phyloP scores from a whole-genome alignment of 2,888 invertebrate species.

The Cenopis cana region DNA sequence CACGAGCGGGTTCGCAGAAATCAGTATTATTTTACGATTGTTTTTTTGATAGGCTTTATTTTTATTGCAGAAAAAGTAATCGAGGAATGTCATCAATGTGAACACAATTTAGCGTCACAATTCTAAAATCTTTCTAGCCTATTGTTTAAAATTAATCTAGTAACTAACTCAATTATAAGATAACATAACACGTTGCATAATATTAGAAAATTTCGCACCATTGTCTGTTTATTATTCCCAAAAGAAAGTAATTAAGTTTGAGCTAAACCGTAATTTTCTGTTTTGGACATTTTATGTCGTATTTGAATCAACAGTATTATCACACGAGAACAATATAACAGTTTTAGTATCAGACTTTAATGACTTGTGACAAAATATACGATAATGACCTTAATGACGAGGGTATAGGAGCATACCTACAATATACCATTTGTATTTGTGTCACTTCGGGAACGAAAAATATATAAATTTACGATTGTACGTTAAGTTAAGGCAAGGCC shows the following conservation, averaged over 20 bases:
- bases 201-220: slow-evolving; percentile 35
- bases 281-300: background rate
- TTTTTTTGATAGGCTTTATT: too few species aligned
- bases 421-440: too few species aligned
- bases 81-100: background rate
- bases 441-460: too few species aligned
- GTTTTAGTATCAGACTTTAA: too few species aligned
- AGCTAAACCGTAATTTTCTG: slow-evolving; percentile 18
- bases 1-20: too few species aligned
- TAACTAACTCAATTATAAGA: slow-evolving; percentile 15
- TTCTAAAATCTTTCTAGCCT: background rate
- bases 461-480: too few species aligned
- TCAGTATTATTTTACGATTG: too few species aligned
- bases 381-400: too few species aligned
- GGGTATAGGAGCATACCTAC: too few species aligned
- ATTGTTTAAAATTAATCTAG: slow-evolving; percentile 1
- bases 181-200: slow-evolving; percentile 27
- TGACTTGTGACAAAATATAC: too few species aligned
- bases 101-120: background rate
- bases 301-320: slow-evolving; percentile 5
- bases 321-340: background rate
- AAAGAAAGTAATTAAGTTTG: slow-evolving; percentile 22
- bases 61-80: too few species aligned
- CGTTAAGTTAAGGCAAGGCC: too few species aligned
- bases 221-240: slow-evolving; percentile 9